Evolutionary conservation across 2,888 invertebrate genomes (phyloP).

Genomic region (Acanthoscelides obtectus): DNA sequence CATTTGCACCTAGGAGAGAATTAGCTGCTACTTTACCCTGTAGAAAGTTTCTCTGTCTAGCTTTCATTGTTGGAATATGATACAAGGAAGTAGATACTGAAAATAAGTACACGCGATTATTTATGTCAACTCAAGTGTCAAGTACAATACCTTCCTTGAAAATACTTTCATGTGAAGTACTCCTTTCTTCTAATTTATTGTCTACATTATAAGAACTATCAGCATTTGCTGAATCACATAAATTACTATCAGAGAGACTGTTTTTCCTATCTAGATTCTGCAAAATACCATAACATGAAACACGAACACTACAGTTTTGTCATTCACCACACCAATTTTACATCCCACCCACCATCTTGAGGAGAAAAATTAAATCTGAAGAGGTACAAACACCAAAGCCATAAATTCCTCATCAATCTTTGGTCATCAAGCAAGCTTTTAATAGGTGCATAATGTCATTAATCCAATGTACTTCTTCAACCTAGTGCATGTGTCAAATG

Average conservation of each 20-base stretch:
- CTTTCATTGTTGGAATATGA: constrained; percentile 77
- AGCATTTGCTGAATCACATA: constrained; percentile 25
- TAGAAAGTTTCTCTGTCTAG: constrained; percentile 74
- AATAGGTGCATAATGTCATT: too few relatives aligned
- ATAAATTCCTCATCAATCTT: too few relatives aligned
- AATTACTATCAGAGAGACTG: constrained; percentile 43
- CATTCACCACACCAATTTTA: too few relatives aligned
- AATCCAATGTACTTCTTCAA: too few relatives aligned
- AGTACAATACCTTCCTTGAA: constrained; percentile 31
- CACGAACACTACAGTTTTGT: too few relatives aligned
- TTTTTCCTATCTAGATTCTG: constrained; percentile 35
- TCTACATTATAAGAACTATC: constrained; percentile 21
- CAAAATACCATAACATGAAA: constrained; percentile 8
- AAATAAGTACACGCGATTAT: neutral
- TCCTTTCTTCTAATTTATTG: constrained; percentile 37
- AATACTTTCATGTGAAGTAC: constrained; percentile 44
- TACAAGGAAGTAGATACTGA: constrained; percentile 41
- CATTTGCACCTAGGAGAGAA: constrained; percentile 76
- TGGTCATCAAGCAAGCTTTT: too few relatives aligned
- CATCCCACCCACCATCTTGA: too few relatives aligned
- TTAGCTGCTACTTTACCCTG: constrained; percentile 76
- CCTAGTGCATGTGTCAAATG: too few relatives aligned
- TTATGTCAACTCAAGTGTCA: neutral
- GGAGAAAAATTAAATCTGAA: too few relatives aligned
- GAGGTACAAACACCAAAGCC: too few relatives aligned